Evolutionary conservation across 2,797 vertebrate genomes (phyloP).

Genomic region (Hemibagrus guttatus): DNA sequence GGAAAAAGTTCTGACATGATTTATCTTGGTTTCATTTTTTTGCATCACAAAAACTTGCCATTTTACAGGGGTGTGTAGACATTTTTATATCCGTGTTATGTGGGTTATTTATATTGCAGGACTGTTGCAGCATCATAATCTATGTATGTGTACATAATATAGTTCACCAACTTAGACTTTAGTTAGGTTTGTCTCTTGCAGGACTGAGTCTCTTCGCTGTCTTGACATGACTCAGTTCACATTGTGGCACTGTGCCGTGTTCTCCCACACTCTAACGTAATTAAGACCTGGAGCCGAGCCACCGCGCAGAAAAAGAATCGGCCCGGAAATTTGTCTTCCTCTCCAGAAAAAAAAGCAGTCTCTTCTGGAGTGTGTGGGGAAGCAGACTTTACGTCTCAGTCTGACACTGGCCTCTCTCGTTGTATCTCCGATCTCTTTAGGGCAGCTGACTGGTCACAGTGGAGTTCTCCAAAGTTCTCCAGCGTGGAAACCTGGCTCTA

Average conservation of each 20-base stretch:
- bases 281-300: constrained; percentile 40
- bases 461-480: constrained; percentile 79
- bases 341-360: constrained; percentile 19
- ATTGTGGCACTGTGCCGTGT: neutral
- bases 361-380: constrained; percentile 19
- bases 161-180: neutral
- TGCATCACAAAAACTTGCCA: too few species aligned
- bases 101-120: neutral
- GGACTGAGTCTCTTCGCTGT: neutral
- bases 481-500: constrained; percentile 88
- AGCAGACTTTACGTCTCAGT: neutral
- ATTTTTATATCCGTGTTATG: too few species aligned
- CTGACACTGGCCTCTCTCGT: neutral
- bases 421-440: constrained; percentile 63
- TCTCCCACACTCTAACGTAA: constrained; percentile 43
- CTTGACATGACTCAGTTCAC: constrained; percentile 18
- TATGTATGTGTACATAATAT: neutral
- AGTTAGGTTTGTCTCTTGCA: neutral
- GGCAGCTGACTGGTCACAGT: constrained; percentile 81
- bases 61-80: too few species aligned
- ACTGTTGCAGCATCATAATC: constrained; percentile 1
- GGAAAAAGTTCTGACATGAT: too few species aligned
- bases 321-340: constrained; percentile 8
- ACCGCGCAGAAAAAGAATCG: constrained; percentile 30
- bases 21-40: too few species aligned